Conservation (phyloP, 1,140 invertebrate genomes). For the Magallana gigas region DNA sequence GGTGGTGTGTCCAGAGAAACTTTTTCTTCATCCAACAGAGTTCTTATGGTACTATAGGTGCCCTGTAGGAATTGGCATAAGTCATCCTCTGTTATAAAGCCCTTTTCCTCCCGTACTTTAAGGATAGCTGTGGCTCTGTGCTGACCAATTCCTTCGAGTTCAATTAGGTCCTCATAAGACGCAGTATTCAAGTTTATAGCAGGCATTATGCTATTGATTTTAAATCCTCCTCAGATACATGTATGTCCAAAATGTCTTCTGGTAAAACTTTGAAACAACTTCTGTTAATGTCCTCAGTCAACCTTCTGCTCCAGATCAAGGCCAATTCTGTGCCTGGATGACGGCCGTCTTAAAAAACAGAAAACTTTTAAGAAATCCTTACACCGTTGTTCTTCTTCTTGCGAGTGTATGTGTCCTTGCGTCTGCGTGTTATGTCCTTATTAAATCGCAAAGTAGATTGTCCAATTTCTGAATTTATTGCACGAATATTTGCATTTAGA, state of each 20-base stretch:
- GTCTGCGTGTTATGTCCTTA: not conserved
- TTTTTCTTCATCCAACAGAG: not conserved
- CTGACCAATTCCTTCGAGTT: not conserved
- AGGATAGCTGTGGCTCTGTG: constrained; percentile 1
- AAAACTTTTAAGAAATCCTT: not conserved
- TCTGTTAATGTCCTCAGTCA: constrained; percentile 3
- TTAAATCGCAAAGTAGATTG: not conserved
- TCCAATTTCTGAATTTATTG: constrained; percentile 11
- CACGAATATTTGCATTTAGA: not conserved
- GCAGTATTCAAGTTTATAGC: constrained; percentile 1
- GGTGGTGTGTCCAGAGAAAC: not conserved
- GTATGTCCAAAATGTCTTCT: constrained; percentile 4
- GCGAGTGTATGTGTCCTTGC: not conserved
- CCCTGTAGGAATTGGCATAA: not conserved
- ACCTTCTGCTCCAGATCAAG: constrained; percentile 9
- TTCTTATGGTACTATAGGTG: not conserved
- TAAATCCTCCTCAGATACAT: not conserved
- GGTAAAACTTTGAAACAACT: constrained; percentile 3
- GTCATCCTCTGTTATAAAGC: not conserved
- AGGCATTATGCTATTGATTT: constrained; percentile 10
- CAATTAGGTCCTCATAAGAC: not conserved
- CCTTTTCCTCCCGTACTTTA: not conserved
- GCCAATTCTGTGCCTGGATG: not conserved
- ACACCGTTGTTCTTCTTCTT: constrained; percentile 11
- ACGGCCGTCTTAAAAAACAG: not conserved